Evolutionary conservation across 2,888 invertebrate species (phyloP).

Genomic region (Lycia hirtaria): DNA sequence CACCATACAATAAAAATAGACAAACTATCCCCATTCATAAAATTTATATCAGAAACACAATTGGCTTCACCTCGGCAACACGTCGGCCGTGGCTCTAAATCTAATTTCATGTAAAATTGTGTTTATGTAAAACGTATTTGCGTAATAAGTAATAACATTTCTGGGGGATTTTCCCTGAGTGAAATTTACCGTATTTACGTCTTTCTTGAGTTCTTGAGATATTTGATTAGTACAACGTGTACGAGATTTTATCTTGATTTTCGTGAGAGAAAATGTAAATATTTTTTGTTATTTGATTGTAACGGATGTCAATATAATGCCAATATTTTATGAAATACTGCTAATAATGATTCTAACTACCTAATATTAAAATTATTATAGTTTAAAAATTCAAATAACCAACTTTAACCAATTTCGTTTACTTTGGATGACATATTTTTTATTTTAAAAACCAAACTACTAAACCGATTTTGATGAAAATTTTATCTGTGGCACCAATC

Average conservation of each 20-base stretch:
- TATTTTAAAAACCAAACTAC: too few relatives aligned
- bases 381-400: too few relatives aligned
- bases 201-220: neutral
- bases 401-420: too few relatives aligned
- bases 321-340: too few relatives aligned
- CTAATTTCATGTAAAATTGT: slow-evolving; percentile 25
- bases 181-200: slow-evolving; percentile 1
- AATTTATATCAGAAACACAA: slow-evolving; percentile 14
- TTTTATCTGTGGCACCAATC: too few relatives aligned
- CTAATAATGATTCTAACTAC: too few relatives aligned
- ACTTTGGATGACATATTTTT: too few relatives aligned
- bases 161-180: neutral
- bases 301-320: too few relatives aligned
- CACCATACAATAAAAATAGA: slow-evolving; percentile 7
- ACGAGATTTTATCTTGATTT: neutral
- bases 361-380: too few relatives aligned
- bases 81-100: slow-evolving; percentile 11
- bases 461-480: too few relatives aligned
- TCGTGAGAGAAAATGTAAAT: too few relatives aligned
- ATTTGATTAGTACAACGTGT: neutral
- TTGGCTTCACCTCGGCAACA: slow-evolving; percentile 12
- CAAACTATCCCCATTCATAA: slow-evolving; percentile 8
- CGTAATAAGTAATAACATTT: slow-evolving; percentile 17
- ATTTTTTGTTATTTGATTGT: too few relatives aligned
- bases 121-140: slow-evolving; percentile 13